Percentiles rank a stretch among this genome's conserved stretches.
These are phyloP conservation scores for Lacerta bilineata DNA, from an alignment of 2,797 vertebrate genomes.

Conservation along the genomic window DNA sequence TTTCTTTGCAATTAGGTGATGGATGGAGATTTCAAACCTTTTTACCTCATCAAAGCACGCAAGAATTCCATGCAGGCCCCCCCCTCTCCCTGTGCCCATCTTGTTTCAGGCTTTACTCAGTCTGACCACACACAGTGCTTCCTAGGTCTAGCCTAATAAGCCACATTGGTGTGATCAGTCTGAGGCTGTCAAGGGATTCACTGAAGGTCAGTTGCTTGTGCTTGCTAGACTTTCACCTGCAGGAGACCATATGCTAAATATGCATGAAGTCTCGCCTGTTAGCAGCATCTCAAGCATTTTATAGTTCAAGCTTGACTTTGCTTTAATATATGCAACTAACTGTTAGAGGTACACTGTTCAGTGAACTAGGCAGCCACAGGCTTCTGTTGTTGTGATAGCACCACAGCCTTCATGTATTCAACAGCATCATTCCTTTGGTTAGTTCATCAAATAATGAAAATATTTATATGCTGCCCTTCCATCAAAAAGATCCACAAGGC, in stretches of 20 bases:
- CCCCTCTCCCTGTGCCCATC: neutral
- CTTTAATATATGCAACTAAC: neutral
- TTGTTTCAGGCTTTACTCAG: neutral
- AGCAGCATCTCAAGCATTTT: constrained; percentile 3
- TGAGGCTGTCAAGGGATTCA: neutral
- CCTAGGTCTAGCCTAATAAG: constrained; percentile 26
- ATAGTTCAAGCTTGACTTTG: constrained; percentile 15
- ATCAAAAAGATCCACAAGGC: neutral
- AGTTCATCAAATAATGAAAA: neutral
- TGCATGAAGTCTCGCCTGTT: neutral
- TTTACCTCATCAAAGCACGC: neutral
- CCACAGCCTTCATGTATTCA: neutral
- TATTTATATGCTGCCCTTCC: neutral
- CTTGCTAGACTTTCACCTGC: neutral
- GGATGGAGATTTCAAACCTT: constrained; percentile 13
- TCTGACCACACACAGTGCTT: neutral
- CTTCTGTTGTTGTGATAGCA: neutral
- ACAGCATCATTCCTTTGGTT: neutral
- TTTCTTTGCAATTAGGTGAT: constrained; percentile 31
- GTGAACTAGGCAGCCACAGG: neutral
- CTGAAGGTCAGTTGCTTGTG: neutral
- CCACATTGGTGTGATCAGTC: neutral
- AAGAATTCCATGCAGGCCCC: neutral
- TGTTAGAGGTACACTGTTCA: no score
- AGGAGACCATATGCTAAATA: constrained; percentile 10